Percentiles rank a stretch among this genome's conserved stretches.
phyloP scores from a whole-genome alignment of 2,888 invertebrate species.

The Eristalis intricaria region DNA sequence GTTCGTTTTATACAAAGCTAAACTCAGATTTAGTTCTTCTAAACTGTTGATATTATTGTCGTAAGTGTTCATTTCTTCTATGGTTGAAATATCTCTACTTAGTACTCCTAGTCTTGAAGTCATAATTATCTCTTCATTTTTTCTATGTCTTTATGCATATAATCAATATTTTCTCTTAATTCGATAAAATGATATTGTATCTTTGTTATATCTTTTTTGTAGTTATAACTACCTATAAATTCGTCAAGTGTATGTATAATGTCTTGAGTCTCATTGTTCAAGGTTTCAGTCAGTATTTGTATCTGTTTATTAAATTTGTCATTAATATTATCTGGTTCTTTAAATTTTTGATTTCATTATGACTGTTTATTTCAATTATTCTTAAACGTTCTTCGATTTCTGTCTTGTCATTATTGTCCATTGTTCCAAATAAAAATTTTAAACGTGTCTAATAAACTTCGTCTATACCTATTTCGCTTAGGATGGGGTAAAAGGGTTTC shows the following conservation, averaged over 20 bases:
- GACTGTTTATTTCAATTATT: too few relatives aligned
- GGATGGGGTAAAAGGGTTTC: too few relatives aligned
- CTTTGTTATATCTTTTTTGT: conserved; percentile 5
- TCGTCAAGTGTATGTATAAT: neutral
- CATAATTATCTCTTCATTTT: too few relatives aligned
- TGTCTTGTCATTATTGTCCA: neutral
- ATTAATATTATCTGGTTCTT: neutral
- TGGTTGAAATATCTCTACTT: too few relatives aligned
- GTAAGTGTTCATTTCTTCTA: too few relatives aligned
- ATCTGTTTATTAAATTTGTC: conserved; percentile 5
- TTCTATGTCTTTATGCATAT: too few relatives aligned
- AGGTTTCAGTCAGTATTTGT: neutral
- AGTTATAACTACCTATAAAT: neutral
- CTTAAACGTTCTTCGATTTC: neutral
- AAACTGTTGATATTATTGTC: neutral
- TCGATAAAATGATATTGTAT: too few relatives aligned
- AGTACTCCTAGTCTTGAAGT: too few relatives aligned
- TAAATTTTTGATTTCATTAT: too few relatives aligned
- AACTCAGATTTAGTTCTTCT: conserved; percentile 1
- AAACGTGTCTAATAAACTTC: neutral
- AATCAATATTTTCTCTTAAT: neutral
- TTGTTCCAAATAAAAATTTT: neutral
- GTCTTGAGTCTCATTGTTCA: neutral
- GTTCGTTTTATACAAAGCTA: neutral
- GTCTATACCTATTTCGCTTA: too few relatives aligned